Conservation (phyloP, 1,140 invertebrate species). For the Macrosteles quadrilineatus region DNA sequence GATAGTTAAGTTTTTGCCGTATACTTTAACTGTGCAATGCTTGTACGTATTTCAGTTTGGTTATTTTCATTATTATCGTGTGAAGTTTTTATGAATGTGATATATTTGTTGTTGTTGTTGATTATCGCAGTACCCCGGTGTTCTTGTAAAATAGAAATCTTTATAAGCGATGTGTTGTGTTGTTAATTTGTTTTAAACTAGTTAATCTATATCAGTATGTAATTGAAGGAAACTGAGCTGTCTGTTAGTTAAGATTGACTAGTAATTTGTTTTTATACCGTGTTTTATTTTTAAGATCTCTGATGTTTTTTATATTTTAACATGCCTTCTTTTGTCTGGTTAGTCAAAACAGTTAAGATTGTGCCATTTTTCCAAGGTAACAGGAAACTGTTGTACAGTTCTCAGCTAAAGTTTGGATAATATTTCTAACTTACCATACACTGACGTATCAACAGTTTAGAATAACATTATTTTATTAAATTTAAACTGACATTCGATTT, state of each 20-base stretch:
- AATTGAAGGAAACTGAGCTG: neutral
- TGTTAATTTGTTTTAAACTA: slow-evolving; percentile 25
- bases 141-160: slow-evolving; percentile 24
- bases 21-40: slow-evolving; percentile 1
- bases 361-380: too few species aligned
- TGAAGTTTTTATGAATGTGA: slow-evolving; percentile 22
- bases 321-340: too few species aligned
- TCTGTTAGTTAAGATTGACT: neutral
- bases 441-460: too few species aligned
- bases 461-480: too few species aligned
- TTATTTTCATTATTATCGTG: neutral
- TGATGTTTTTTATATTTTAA: too few species aligned
- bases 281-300: too few species aligned
- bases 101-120: slow-evolving; percentile 23
- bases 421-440: too few species aligned
- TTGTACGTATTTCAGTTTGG: neutral
- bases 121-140: slow-evolving; percentile 14
- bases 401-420: too few species aligned
- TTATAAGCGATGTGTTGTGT: slow-evolving; percentile 13
- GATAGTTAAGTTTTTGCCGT: neutral
- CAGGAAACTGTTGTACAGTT: too few species aligned
- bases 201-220: neutral
- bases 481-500: too few species aligned
- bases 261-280: too few species aligned
- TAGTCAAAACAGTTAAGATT: too few species aligned